These are phyloP conservation scores for Ellobium chinense DNA, from an alignment of 2,888 invertebrate genomes.

Conservation along the genomic window DNA sequence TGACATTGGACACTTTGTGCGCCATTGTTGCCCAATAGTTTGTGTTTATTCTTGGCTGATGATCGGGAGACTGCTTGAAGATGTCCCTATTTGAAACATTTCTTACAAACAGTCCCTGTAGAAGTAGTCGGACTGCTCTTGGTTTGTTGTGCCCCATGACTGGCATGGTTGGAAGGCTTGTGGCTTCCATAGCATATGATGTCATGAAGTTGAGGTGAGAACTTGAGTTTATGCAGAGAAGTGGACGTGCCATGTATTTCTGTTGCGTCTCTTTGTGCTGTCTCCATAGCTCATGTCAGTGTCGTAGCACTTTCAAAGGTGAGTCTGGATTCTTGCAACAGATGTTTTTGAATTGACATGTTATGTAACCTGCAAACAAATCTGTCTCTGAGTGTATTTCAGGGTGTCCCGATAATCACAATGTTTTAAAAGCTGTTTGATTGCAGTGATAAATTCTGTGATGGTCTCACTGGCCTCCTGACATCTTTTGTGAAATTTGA, in stretches of 20 bases:
- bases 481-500: neutral
- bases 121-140: neutral
- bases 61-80: neutral
- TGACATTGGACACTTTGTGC: neutral
- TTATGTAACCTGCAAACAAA: neutral
- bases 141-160: neutral
- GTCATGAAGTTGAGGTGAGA: neutral
- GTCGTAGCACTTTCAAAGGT: neutral
- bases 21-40: neutral
- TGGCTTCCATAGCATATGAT: neutral
- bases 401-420: neutral
- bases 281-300: neutral
- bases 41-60: neutral
- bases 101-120: neutral
- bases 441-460: neutral
- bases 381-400: neutral
- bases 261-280: neutral
- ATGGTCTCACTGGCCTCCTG: neutral
- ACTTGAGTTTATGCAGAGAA: neutral
- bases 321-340: neutral
- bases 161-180: neutral
- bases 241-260: neutral
- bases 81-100: neutral
- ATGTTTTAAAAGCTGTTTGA: neutral
- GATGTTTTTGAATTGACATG: neutral